Base-by-base conservation (phyloP, 1,140 invertebrate species). In the Drosophila aff. region DNA sequence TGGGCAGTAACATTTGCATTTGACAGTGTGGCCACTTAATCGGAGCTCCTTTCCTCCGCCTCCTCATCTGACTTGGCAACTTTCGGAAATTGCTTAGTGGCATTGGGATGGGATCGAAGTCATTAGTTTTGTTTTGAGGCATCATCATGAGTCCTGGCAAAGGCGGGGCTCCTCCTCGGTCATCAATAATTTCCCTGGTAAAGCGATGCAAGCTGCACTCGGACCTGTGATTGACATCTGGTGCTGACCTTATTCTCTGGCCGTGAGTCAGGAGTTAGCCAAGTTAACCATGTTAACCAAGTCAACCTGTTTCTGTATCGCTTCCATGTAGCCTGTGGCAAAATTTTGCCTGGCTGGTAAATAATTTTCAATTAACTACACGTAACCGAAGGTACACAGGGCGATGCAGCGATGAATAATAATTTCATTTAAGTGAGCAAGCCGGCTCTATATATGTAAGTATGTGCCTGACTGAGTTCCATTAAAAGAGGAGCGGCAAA, bases 331-430 rank as follows among this genome's bases (percentile, higher is more conserved):
- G 44, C 69, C 69, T 73, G 46, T 43, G 71, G 71, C 69, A 49
- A 13, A 41, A 33, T 40, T 55, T 81, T 68, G 68, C 50, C 67
- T 59, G 73, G 53, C 47, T 76, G 55, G 66, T 71, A 73, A 80
- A 84, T 89, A 89, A 89, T 84, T 84, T 84, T 89, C 85, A 89
- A 84, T 89, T 87, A 89, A 79, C 75, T 78, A 63, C 68, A 47
- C 76, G 65, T 55, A 65, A 23, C 50, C n/a, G 49, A 18, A 28
- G 53, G 69, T 26, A 41, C 33, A 49, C 53, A 31, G 31, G 44
- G 23, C 28, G 44, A 69, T 49, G 68, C 55, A 52, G 38, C 71
- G 67, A 43, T 73, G 71, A 73, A 73, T 73, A 73, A 73, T 73
- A 73, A 73, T 73, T 73, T 73, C 68, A 73, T 74, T 74, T 74